These are phyloP conservation scores for Homarus gammarus DNA, from an alignment of 2,888 invertebrate genomes.

Conservation along the genomic window DNA sequence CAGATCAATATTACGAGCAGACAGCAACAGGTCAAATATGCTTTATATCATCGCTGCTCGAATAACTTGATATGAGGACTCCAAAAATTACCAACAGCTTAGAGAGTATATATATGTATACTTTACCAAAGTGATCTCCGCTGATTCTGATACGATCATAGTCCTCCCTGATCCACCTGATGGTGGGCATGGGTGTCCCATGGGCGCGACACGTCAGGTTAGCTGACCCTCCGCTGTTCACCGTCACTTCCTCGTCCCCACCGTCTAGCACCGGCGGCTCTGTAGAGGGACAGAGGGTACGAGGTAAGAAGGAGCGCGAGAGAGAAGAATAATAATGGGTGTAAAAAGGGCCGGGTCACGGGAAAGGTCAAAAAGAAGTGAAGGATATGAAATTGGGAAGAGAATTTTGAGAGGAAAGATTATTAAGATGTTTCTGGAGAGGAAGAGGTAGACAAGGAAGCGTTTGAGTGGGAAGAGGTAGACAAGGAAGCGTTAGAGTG, in stretches of 20 bases:
- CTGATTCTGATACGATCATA: slow-evolving; percentile 41
- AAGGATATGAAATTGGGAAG: background rate
- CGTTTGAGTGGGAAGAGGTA: slow-evolving; percentile 24
- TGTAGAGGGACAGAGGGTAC: background rate
- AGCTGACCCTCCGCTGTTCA: slow-evolving; percentile 21
- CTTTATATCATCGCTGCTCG: background rate
- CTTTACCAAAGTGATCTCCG: slow-evolving; percentile 7
- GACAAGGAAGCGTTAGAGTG: background rate
- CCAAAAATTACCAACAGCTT: too few relatives aligned
- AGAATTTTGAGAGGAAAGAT: too few relatives aligned
- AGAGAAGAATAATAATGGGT: too few relatives aligned
- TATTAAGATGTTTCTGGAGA: too few relatives aligned
- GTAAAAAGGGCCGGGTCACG: too few relatives aligned
- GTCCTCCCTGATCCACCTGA: slow-evolving; percentile 42
- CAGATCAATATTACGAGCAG: background rate
- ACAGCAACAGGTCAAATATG: background rate
- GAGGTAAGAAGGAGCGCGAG: too few relatives aligned
- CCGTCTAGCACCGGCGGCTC: slow-evolving; percentile 55
- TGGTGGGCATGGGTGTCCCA: slow-evolving; percentile 26
- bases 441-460: too few relatives aligned
- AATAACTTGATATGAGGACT: too few relatives aligned
- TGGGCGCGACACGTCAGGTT: slow-evolving; percentile 32
- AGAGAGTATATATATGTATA: too few relatives aligned
- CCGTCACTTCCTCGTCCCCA: slow-evolving; percentile 43
- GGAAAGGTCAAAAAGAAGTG: too few relatives aligned